Percentiles rank a stretch among this genome's conserved stretches.
These are phyloP conservation scores for Sebastiscus albofasciatus DNA, from an alignment of 2,797 vertebrate species.

Conservation along the genomic window DNA sequence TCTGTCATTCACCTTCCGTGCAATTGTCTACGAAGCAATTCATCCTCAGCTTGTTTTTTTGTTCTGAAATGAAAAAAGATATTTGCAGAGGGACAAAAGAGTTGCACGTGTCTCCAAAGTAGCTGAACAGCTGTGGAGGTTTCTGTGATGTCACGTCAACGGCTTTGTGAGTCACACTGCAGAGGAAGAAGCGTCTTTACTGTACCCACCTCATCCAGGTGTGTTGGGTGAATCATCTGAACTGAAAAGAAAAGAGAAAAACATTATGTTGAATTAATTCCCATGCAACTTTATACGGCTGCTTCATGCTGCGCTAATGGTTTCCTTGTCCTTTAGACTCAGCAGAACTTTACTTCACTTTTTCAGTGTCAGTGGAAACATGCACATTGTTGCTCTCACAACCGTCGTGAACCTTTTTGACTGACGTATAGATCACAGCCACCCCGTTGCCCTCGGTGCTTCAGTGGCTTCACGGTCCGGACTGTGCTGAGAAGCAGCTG, in stretches of 20 bases:
- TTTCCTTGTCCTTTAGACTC: not conserved
- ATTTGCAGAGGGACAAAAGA: constrained; percentile 35
- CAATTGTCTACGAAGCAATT: constrained; percentile 1
- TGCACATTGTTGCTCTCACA: not conserved
- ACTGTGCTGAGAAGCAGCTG: constrained; percentile 43
- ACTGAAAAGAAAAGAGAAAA: not conserved
- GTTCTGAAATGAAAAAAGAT: constrained; percentile 6
- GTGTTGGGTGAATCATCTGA: constrained; percentile 23
- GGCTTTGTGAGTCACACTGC: constrained; percentile 50
- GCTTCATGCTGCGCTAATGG: not conserved
- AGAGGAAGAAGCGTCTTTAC: not conserved
- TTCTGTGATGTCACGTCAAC: constrained; percentile 35
- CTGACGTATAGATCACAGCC: constrained; percentile 32
- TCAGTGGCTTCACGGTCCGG: constrained; percentile 25
- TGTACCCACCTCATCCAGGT: constrained; percentile 49
- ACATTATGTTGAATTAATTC: not conserved
- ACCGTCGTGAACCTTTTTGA: constrained; percentile 11
- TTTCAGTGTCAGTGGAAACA: not conserved
- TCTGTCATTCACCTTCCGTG: not conserved
- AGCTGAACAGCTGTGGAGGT: constrained; percentile 50
- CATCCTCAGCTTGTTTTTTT: not conserved
- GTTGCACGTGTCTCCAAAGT: not conserved
- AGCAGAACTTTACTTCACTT: not conserved
- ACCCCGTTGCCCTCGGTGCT: not conserved
- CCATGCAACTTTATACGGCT: not conserved